A percentile compares a stretch with the other conserved stretches of the same genome.
Evolutionary conservation across 2,888 invertebrate genomes (phyloP).

Genomic region (Agrotis ipsilon): DNA sequence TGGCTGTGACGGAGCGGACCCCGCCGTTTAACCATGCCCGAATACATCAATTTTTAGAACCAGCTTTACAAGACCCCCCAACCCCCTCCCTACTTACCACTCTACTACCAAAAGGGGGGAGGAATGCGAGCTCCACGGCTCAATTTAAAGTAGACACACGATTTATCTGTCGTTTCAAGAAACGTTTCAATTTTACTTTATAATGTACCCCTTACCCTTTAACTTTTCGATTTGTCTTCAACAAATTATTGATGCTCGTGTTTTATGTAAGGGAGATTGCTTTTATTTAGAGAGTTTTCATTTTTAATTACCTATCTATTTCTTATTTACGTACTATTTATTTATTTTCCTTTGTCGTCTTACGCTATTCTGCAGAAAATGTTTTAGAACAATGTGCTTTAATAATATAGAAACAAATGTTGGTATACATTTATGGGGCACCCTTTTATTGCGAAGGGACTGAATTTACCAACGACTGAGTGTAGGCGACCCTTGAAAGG

Average conservation of each 20-base stretch:
- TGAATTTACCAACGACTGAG: slow-evolving; percentile 59
- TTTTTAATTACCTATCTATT: slow-evolving; percentile 1
- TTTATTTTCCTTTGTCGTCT: neutral
- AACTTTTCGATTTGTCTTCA: slow-evolving; percentile 70
- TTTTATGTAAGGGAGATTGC: slow-evolving; percentile 48
- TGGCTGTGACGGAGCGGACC: slow-evolving; percentile 88
- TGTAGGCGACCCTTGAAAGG: slow-evolving; percentile 78
- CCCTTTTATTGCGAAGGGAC: slow-evolving; percentile 60
- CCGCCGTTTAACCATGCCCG: slow-evolving; percentile 83
- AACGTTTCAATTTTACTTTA: slow-evolving; percentile 77
- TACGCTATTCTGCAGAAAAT: neutral
- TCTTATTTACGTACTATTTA: neutral
- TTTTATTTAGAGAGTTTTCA: slow-evolving; percentile 22
- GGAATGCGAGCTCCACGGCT: slow-evolving; percentile 37
- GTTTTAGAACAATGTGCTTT: slow-evolving; percentile 1
- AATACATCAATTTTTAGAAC: slow-evolving; percentile 77
- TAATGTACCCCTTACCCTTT: slow-evolving; percentile 75
- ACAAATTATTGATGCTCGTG: slow-evolving; percentile 62
- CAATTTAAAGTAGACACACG: slow-evolving; percentile 65
- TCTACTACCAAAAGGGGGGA: slow-evolving; percentile 8
- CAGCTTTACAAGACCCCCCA: slow-evolving; percentile 66
- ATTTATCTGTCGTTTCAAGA: slow-evolving; percentile 72
- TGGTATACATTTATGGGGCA: slow-evolving; percentile 43
- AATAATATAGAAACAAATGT: slow-evolving; percentile 24
- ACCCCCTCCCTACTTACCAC: slow-evolving; percentile 38